Base-by-base conservation (phyloP, 2,888 invertebrate species). In the Acronicta leporina region DNA sequence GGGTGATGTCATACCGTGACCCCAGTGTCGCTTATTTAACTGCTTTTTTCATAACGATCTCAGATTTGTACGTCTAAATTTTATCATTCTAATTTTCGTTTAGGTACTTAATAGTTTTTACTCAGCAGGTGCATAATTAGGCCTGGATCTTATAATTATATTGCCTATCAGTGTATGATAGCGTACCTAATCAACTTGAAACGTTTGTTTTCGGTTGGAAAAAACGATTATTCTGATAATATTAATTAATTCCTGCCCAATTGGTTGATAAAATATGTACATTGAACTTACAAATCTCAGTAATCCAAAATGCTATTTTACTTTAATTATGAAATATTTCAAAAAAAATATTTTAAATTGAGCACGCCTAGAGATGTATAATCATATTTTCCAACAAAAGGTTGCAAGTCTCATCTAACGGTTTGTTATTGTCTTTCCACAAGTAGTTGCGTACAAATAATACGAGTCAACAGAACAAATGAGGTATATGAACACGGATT, bases 1-100 rank as follows among this genome's bases (percentile, higher is more conserved):
- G 88, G 89, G 88, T 87, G 83, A 86, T 77, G 76, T 73, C 69
- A 65, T 54, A 79, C 79, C 84, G 80, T 87, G 87, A 89, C 85
- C 85, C 85, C 82, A 79, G 68, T 73, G 63, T 77, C 64, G 69
- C 75, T 83, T 84, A 81, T 84, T 78, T 73, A 60, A 68, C 60
- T 65, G 73, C 14, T 66, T 60, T 66, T 51, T 64, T 57, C 33
- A 58, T 20, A 41, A 45, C 27, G 0, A 3, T 25, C 15, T 56
- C 10, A 11, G 9, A 27, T 42, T 13, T 16, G 13, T 5, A 2
- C 0, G 0, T 5, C 13, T 47, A 10, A 13, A 35, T 43, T 20
- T 5, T 8, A 25, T 40, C 5, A 27, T 33, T 9, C 10, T 50
- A 33, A 2, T 27, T 16, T 35, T 35, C 14, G 25, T 42, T 41